A percentile compares a stretch with the other conserved stretches of the same genome.
These are phyloP conservation scores for Pelosia muscerda DNA, from an alignment of 2,888 invertebrate species.

Conservation along the genomic window DNA sequence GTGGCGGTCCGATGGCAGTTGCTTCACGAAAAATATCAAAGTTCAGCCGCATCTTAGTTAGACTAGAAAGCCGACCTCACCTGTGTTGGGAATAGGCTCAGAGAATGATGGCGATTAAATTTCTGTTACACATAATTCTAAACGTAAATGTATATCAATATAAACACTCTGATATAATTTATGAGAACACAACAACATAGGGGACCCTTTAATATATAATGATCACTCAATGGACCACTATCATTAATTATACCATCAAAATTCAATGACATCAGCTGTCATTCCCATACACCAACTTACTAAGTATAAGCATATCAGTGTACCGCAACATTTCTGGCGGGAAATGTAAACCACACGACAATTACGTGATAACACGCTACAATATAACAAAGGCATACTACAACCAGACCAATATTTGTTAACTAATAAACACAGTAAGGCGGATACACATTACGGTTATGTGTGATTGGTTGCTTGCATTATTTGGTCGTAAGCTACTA, in stretches of 20 bases:
- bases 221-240: background rate
- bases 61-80: too few relatives aligned
- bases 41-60: too few relatives aligned
- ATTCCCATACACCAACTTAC: background rate
- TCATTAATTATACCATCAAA: background rate
- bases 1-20: too few relatives aligned
- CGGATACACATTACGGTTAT: too few relatives aligned
- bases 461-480: too few relatives aligned
- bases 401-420: constrained; percentile 20
- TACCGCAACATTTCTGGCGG: background rate
- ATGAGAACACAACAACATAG: background rate
- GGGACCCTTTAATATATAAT: background rate
- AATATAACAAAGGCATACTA: constrained; percentile 17
- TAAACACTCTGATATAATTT: background rate
- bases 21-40: too few relatives aligned
- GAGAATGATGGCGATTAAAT: too few relatives aligned
- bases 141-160: background rate
- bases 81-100: too few relatives aligned
- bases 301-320: background rate
- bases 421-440: background rate
- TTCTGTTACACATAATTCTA: background rate
- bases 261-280: constrained; percentile 2
- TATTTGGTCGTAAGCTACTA: too few relatives aligned
- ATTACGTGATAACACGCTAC: background rate
- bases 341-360: constrained; percentile 1